Base-by-base conservation (phyloP, 2,797 vertebrate genomes). In the Setipinna tenuifilis region DNA sequence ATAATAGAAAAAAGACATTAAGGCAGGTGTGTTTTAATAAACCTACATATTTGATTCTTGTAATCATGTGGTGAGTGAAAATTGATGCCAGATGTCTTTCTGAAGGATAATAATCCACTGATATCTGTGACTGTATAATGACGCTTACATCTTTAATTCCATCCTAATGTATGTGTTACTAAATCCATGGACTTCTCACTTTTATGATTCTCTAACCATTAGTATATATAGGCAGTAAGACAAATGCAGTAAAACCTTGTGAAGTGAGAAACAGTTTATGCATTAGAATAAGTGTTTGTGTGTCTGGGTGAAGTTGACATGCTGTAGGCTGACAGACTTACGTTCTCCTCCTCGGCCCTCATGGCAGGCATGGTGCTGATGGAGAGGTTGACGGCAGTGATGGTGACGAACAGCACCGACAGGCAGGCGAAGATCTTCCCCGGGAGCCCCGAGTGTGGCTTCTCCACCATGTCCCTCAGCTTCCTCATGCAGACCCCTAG, bases 391-490 rank as follows among this genome's bases (percentile, higher is more conserved):
- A 99, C 84, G 5, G 98, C 98, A 0, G 98, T 99, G 94, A 99
- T 97, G 21, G 98, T 99, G 92, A 99, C 98, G 81, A 99, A 99
- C 88, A 99, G 90, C 91, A 99, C 98, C 0, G 98, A 99, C 90
- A 99, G 93, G 88, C 98, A 99, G 78, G 98, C 98, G 14, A 99
- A 99, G 94, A 99, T 98, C 95, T 99, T 99, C 86, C 98, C 98
- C 0, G 98, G 98, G 28, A 99, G 97, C 85, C 98, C 98, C 0
- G 98, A 99, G 92, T 99, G 98, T 3, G 98, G 98, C 92, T 95
- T 96, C 94, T 99, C 98, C 91, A 99, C 98, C 98, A 99, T 99
- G 94, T 99, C 97, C 58, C 97, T 96, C 58, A 99, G 94, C 82
- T 94, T 96, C 82, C 90, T 93, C 98, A 99, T 99, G 94, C 96